phyloP scores from a whole-genome alignment of 2,888 invertebrate species.

The Hyposoter dolosus region DNA sequence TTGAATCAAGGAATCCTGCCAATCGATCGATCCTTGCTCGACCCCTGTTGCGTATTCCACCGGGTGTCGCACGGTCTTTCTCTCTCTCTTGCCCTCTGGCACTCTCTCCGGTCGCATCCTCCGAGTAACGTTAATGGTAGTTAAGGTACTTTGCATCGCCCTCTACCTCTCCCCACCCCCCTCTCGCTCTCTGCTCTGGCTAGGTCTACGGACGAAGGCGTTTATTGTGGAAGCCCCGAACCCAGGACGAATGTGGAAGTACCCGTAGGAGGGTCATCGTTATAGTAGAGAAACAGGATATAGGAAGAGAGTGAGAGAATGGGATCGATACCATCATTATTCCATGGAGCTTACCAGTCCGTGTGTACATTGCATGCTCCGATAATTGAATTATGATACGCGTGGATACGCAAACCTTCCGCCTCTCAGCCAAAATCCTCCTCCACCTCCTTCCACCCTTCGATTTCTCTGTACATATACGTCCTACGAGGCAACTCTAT shows the following conservation, averaged over 20 bases:
- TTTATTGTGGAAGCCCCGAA: conserved; percentile 45
- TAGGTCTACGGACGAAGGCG: conserved; percentile 30
- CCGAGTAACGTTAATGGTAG: conserved; percentile 23
- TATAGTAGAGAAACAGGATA: conserved; percentile 1
- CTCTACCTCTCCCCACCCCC: neutral
- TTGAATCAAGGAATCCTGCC: conserved; percentile 32
- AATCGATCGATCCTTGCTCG: conserved; percentile 47
- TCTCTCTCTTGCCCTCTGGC: neutral
- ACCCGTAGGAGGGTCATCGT: conserved; percentile 38
- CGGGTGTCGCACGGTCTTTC: conserved; percentile 2
- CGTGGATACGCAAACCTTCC: conserved; percentile 65
- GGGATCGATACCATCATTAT: conserved; percentile 67
- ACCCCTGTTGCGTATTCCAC: conserved; percentile 22
- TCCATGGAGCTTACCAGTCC: conserved; percentile 66
- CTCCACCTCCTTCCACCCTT: conserved; percentile 17
- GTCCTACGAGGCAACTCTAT: neutral
- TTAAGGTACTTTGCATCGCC: conserved; percentile 15
- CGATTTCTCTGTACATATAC: neutral
- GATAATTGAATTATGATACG: conserved; percentile 70
- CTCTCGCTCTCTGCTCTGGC: conserved; percentile 4
- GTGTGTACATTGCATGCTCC: conserved; percentile 67
- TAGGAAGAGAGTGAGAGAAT: conserved; percentile 17
- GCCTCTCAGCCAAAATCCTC: conserved; percentile 45
- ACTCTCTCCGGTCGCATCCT: conserved; percentile 3
- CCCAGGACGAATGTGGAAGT: conserved; percentile 45